Evolutionary conservation across 2,888 invertebrate genomes (phyloP).

Genomic region (Aquatica leii): DNA sequence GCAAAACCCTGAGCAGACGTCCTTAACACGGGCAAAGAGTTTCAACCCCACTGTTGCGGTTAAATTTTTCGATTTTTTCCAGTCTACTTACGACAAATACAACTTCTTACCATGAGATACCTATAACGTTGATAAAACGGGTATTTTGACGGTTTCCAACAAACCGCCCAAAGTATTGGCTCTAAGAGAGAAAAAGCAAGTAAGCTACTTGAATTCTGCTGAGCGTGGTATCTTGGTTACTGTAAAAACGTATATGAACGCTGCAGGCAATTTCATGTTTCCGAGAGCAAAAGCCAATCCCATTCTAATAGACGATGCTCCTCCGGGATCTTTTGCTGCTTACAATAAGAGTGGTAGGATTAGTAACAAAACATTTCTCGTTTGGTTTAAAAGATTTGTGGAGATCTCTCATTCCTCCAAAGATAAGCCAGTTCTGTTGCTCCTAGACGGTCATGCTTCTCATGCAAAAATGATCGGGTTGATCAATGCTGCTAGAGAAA

Average conservation of each 20-base stretch:
- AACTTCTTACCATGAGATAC: slow-evolving; percentile 1
- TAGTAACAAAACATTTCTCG: too few species aligned
- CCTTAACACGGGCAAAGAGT: not conserved
- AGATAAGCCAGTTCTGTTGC: not conserved
- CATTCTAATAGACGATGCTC: too few species aligned
- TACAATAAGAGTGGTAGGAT: too few species aligned
- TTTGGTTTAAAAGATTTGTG: too few species aligned
- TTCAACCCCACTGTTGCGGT: not conserved
- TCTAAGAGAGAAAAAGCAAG: slow-evolving; percentile 1
- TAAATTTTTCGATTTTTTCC: not conserved
- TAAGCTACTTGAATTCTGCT: too few species aligned
- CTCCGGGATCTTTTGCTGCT: too few species aligned
- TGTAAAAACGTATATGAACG: too few species aligned
- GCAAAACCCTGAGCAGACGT: not conserved
- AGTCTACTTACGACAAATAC: slow-evolving; percentile 8
- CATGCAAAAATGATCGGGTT: not conserved
- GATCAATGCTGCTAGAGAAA: not conserved
- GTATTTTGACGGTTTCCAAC: slow-evolving; percentile 5
- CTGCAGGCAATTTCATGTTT: too few species aligned
- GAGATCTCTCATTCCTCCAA: not conserved
- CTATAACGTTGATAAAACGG: slow-evolving; percentile 14
- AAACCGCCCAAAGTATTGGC: slow-evolving; percentile 13
- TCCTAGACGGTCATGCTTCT: not conserved
- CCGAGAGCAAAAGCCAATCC: too few species aligned
- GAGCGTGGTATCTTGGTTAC: too few species aligned